Percentiles rank a stretch among this genome's conserved stretches.
phyloP scores from a whole-genome alignment of 2,888 invertebrate species.

The Chrysolina haemoptera region DNA sequence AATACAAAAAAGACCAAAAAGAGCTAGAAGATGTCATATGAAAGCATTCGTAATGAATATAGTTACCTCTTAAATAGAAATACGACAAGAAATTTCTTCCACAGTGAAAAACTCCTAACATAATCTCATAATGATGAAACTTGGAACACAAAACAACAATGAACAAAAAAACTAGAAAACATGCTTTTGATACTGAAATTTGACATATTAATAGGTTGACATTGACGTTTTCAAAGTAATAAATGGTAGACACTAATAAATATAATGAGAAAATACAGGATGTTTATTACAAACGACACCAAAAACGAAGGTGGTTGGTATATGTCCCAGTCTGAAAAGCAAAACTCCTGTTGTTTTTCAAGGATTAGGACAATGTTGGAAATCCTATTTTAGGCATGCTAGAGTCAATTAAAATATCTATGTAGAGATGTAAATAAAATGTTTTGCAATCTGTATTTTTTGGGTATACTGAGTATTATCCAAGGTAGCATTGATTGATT shows the following conservation, averaged over 20 bases:
- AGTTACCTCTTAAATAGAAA: conserved; percentile 39
- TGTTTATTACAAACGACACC: neutral
- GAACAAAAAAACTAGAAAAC: conserved; percentile 19
- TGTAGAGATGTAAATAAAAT: too few species aligned
- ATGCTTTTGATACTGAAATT: conserved; percentile 8
- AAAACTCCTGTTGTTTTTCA: too few species aligned
- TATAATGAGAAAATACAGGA: neutral
- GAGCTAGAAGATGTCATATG: neutral
- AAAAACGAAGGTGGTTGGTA: too few species aligned
- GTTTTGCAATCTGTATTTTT: too few species aligned
- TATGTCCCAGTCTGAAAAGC: too few species aligned
- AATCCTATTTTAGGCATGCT: neutral
- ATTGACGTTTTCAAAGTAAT: neutral
- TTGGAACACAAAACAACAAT: neutral
- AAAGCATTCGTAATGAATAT: neutral
- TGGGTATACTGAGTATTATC: too few species aligned
- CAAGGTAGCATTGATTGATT: too few species aligned
- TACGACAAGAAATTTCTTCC: conserved; percentile 38
- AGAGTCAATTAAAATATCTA: too few species aligned
- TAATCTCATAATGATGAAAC: conserved; percentile 31
- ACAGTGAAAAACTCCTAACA: conserved; percentile 43
- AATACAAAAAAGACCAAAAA: too few species aligned
- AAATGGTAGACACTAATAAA: neutral
- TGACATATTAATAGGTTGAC: conserved; percentile 5
- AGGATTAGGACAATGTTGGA: neutral